Base-by-base conservation (phyloP, 2,888 invertebrate species). In the Sinopyrophorus schimmeli region DNA sequence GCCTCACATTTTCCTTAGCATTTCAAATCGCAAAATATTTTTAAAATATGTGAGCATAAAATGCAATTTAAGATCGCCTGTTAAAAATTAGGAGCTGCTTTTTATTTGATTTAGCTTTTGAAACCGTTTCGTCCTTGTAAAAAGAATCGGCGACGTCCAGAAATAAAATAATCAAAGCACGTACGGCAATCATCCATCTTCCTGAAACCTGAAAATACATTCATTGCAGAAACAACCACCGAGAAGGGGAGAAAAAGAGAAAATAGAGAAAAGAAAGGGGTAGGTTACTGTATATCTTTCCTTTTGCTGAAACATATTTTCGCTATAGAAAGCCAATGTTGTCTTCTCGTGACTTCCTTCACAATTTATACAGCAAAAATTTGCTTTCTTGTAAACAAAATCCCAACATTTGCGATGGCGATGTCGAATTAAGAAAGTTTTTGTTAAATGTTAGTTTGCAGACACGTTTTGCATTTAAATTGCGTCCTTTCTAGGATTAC, bases 401-500 rank as follows among this genome's bases (percentile, higher is more conserved):
- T n/a, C n/a, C n/a, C n/a, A n/a, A n/a, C n/a, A n/a, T n/a, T n/a
- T n/a, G n/a, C n/a, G n/a, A n/a, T n/a, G n/a, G n/a, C n/a, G n/a
- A n/a, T 11, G 40, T 41, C n/a, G 60, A 63, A 62, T 62, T 63
- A 64, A 62, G 60, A 62, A 64, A 63, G 61, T 60, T 61, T n/a
- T 53, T 48, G 54, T 51, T 58, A 58, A 61, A 59, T 49, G 57
- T 49, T 55, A 54, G 53, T 57, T 51, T 48, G 55, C 53, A 55
- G 54, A 57, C 59, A 60, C 55, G 55, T 57, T 63, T 64, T 64
- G 62, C 62, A 62, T 63, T 64, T 63, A 63, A 64, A 63, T 60
- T n/a, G n/a, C n/a, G 58, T 51, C 54, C 54, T 50, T 41, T 26
- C 37, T 39, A 42, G 54, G 49, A 57, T 54, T 55, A 52, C n/a